Base-by-base conservation (phyloP, 2,113 vertebrate genomes). In the Rhizomys pruinosus region DNA sequence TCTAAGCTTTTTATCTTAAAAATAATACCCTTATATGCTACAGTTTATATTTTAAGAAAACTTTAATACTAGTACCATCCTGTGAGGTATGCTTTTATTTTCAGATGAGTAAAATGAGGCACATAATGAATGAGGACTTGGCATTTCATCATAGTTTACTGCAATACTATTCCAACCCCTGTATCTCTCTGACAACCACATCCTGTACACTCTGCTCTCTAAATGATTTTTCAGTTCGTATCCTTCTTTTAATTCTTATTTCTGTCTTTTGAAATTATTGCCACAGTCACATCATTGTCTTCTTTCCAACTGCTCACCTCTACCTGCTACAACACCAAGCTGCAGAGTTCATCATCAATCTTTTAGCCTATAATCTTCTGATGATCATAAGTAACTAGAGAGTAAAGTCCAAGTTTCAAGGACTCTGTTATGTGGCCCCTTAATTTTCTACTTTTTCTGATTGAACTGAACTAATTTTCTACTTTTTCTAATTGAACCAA, bases 51-150 rank as follows among this genome's bases (percentile, higher is more conserved):
- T 82, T 91, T 74, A 44, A 34, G 64, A 44, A 52, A 85, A 88
- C 4, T 8, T 90, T 87, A 84, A 27, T 29, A 57, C 1, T 76
- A 25, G 87, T 37, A 42, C 6, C 34, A 12, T 34, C 52, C 23
- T 91, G 25, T 59, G 25, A 88, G 29, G 0, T 87, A 87, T 69
- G 55, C 57, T 42, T 16, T 66, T 63, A 55, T 74, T 90, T 89
- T 84, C 37, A 89, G 17, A 52, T 89, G 39, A 91, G 19, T 92
- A 94, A 94, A 92, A 12, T 17, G 34, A 94, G 39, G 66, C 16
- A 47, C 44, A 86, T 59, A 85, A 55, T 55, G 6, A 87, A 4
- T 52, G 81, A 88, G 7, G 64, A 73, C 47, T 4, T 73, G 59
- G 9, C 6, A 7, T 34, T 3, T 16, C 22, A 7, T 74, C 10